phyloP scores from a whole-genome alignment of 2,113 vertebrate genomes.

The Oriolus oriolus region DNA sequence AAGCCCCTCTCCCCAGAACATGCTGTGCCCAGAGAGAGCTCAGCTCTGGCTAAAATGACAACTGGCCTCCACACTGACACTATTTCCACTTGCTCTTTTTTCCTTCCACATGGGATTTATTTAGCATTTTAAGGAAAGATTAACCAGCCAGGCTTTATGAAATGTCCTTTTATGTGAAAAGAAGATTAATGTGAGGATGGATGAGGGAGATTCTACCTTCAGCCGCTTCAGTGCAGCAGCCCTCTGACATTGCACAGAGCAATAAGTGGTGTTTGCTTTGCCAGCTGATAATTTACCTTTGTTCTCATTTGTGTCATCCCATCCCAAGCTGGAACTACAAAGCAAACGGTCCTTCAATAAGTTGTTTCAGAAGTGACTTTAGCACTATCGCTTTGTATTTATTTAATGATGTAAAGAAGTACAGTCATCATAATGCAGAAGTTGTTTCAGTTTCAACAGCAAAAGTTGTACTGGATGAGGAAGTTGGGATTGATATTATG shows the following conservation, averaged over 20 bases:
- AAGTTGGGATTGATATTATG: neutral
- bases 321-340: too few relatives aligned
- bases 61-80: neutral
- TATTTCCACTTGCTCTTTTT: neutral
- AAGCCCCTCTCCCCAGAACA: neutral
- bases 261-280: neutral
- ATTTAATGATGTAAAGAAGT: conserved; percentile 69
- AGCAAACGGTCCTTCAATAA: neutral
- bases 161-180: conserved; percentile 47
- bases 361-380: neutral
- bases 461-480: neutral
- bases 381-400: neutral
- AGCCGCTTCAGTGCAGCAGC: neutral
- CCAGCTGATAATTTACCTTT: neutral
- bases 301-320: neutral
- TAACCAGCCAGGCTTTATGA: conserved; percentile 1
- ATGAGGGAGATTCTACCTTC: neutral
- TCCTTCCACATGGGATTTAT: neutral
- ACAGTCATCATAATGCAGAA: neutral
- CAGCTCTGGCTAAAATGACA: neutral
- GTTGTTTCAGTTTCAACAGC: neutral
- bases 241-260: neutral
- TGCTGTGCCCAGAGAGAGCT: neutral
- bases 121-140: conserved; percentile 16
- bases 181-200: conserved; percentile 14